Base-by-base conservation (phyloP, 2,888 invertebrate species). In the Hirtodrosophila confusa region DNA sequence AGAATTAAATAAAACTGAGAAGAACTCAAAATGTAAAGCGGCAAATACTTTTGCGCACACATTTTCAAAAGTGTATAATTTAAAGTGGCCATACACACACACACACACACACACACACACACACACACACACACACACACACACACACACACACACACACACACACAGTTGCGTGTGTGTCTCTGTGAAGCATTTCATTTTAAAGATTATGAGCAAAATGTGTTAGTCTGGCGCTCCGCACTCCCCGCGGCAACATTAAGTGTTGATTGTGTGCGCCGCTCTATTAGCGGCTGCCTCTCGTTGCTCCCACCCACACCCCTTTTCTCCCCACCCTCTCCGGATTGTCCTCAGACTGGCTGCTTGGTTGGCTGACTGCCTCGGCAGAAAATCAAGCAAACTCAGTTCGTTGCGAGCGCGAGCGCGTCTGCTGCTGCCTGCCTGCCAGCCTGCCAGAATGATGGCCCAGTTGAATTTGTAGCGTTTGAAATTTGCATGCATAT, bases 181-280 rank as follows among this genome's bases (percentile, higher is more conserved):
- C 65, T 60, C 53, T 68, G 62, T 49, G 64, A 62, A 65, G 64
- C 78, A 71, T 80, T 80, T 80, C 80, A 69, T 72, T 78, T 85
- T 78, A 65, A 80, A 78, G 75, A 85, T 82, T 87, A 87, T 82
- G 82, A 83, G 88, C 82, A 75, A 87, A 87, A 85, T 87, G 84
- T 75, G 67, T 74, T 82, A 82, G 85, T 69, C 83, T 61, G 70
- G 63, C 67, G 62, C 64, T 60, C 50, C 48, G 62, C 17, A 17
- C 5, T 78, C 86, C 85, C 80, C 74, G 77, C 76, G 85, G 82
- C 85, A 87, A 70, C 88, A 83, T 87, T 83, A 80, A 87, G 82
- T 83, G 82, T 75, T 83, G 82, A 83, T 83, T 87, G 86, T 87
- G 88, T 87, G 82, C 82, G 82, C 41, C 88, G 82, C 88, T 87